Percentiles rank a stretch among this genome's conserved stretches.
phyloP scores from a whole-genome alignment of 2,797 vertebrate species.

The Arctocebus calabarensis region DNA sequence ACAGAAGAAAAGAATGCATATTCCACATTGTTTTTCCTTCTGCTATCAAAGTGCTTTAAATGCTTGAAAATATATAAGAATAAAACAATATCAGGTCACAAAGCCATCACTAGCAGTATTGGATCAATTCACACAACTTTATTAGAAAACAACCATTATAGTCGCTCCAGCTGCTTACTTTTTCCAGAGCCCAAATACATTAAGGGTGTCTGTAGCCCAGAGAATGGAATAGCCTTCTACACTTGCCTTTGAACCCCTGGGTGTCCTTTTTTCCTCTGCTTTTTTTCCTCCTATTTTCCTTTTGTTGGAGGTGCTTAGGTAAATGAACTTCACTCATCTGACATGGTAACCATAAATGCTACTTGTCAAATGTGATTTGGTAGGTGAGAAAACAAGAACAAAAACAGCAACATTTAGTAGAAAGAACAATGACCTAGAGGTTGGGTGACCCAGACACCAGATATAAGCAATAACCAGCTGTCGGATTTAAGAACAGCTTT shows the following conservation, averaged over 20 bases:
- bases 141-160: not conserved
- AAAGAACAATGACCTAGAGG: constrained; percentile 13
- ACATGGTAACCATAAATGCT: constrained; percentile 34
- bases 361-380: constrained; percentile 51
- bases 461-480: not conserved
- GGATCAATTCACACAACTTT: not conserved
- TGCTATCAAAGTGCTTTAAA: not conserved
- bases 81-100: not conserved
- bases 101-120: not conserved
- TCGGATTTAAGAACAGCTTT: constrained; percentile 13
- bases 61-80: constrained; percentile 35
- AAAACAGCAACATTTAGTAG: constrained; percentile 18
- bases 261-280: not conserved
- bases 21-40: not conserved
- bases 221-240: not conserved
- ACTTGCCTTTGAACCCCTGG: constrained; percentile 26
- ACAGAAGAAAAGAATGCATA: not conserved
- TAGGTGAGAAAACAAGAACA: constrained; percentile 35
- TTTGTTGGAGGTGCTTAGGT: not conserved
- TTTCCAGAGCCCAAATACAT: not conserved
- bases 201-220: not conserved
- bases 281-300: constrained; percentile 47
- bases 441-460: not conserved
- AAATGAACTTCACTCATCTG: constrained; percentile 39
- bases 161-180: not conserved